Evolutionary conservation across 1,140 invertebrate species (phyloP), one percentile per base, ranked within the genome.

Genomic region (Pachyrhynchus sulphureomaculatus): DNA sequence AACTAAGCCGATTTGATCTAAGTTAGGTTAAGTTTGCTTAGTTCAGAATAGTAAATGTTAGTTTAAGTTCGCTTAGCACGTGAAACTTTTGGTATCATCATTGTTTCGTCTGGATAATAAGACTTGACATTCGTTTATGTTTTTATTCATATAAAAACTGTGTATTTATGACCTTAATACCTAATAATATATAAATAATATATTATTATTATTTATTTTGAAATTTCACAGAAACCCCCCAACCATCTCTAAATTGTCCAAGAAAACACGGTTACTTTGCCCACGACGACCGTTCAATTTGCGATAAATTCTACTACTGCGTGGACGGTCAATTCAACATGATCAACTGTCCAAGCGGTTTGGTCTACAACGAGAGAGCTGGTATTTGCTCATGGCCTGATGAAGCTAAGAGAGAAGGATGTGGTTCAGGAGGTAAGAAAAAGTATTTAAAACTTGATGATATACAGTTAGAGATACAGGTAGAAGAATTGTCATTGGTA

Each of bases 381-480:
- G 91, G 92, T 37, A 93, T 93, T 61, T 95, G 93, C 75, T 92
- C 91, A 10, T 95, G 92, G 92, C 87, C 91, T 0, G 92, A 94
- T 79, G 89, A 93, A 72, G 91, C 91, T 2, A 90, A 92, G 72
- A 90, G 91, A 73, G 86, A 86, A 69, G 89, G 90, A 9, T 94
- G 91, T 74, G 88, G 88, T 13, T 90, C 89, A 5, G 81, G 86
- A 81, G 86, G 86, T 87, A 59, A 58, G 39, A 12, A 3, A 60
- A 5, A 72, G 59, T 60, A 58, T 47, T 33, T n/a, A 8, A 48
- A 2, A 1, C 20, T 52, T 24, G 9, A 18, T 9, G 2, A 17
- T 12, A 1, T 12, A 47, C 8, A 3, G 2, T 23, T 21, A 47
- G 4, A 47, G 8, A n/a, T n/a, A n/a, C n/a, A n/a, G n/a, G 18